A percentile compares a stretch with the other conserved stretches of the same genome.
phyloP scores from a whole-genome alignment of 2,113 vertebrate genomes.

The Corydoras sp. region DNA sequence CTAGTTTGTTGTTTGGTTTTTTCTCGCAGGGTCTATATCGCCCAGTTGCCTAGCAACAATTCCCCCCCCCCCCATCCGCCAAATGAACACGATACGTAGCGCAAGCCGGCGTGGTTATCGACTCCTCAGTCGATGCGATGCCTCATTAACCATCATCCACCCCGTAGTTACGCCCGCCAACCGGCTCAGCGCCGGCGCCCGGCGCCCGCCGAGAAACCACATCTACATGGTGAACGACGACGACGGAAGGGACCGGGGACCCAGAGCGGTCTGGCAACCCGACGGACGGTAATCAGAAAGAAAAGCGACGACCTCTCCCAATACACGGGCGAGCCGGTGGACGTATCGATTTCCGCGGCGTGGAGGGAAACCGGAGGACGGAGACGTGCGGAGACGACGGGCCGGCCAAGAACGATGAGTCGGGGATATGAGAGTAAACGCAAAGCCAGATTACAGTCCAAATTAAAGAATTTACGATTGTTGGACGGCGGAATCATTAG shows the following conservation, averaged over 20 bases:
- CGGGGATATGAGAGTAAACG: slow-evolving; percentile 28
- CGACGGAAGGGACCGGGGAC: not conserved
- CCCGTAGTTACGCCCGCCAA: not conserved
- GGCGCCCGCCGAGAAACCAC: not conserved
- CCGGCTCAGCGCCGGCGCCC: too few species aligned
- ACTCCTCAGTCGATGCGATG: not conserved
- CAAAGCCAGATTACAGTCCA: slow-evolving; percentile 39
- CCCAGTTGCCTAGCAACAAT: not conserved
- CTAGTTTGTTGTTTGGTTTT: not conserved
- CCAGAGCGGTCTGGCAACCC: not conserved
- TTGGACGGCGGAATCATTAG: slow-evolving; percentile 11
- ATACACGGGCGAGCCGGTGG: slow-evolving; percentile 6
- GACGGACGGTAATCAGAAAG: slow-evolving; percentile 13
- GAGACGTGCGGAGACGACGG: not conserved
- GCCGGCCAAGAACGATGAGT: not conserved
- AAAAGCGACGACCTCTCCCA: not conserved
- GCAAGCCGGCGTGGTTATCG: not conserved
- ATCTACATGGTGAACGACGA: not conserved
- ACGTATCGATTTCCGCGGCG: slow-evolving; percentile 15
- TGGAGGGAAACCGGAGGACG: slow-evolving; percentile 16
- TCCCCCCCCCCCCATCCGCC: too few species aligned
- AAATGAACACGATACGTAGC: too few species aligned
- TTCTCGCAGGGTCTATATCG: not conserved
- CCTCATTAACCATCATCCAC: not conserved
- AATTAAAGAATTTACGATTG: slow-evolving; percentile 1